Percentiles rank a stretch among this genome's conserved stretches.
These are phyloP conservation scores for Brachyhypopomus gauderio DNA, from an alignment of 2,113 vertebrate genomes.

Conservation along the genomic window DNA sequence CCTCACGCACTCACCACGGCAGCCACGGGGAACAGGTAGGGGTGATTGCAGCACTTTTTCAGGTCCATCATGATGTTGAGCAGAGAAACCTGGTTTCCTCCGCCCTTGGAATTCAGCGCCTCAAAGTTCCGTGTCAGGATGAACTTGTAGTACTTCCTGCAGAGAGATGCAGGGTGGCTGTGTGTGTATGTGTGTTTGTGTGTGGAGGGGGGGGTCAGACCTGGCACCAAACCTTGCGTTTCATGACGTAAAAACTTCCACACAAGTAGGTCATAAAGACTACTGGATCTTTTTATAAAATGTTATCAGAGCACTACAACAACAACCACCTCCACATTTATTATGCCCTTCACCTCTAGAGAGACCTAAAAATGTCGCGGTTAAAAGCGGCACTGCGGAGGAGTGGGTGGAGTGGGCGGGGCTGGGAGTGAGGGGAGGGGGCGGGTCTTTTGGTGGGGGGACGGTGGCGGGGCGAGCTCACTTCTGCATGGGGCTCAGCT, in stretches of 20 bases:
- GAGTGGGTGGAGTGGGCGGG: no score
- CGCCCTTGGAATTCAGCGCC: conserved; percentile 96
- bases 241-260: neutral
- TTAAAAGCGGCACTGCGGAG: neutral
- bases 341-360: neutral
- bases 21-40: conserved; percentile 94
- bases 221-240: neutral
- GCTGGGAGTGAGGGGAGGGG: no score
- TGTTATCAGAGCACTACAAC: neutral
- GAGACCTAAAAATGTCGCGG: neutral
- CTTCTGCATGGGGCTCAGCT: conserved; percentile 99
- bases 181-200: no score
- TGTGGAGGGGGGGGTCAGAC: neutral
- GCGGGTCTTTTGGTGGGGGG: no score
- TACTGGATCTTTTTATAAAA: neutral
- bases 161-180: neutral
- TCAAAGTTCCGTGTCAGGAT: conserved; percentile 96
- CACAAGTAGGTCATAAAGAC: neutral
- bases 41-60: conserved; percentile 98
- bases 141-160: conserved; percentile 98
- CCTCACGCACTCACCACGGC: conserved; percentile 76
- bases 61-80: conserved; percentile 99
- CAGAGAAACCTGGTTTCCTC: conserved; percentile 95
- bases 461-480: conserved; percentile 62
- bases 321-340: neutral